Evolutionary conservation across 2,888 invertebrate genomes (phyloP), one percentile per base, ranked within the genome.

Genomic region (Exephanes ischioxanthus): DNA sequence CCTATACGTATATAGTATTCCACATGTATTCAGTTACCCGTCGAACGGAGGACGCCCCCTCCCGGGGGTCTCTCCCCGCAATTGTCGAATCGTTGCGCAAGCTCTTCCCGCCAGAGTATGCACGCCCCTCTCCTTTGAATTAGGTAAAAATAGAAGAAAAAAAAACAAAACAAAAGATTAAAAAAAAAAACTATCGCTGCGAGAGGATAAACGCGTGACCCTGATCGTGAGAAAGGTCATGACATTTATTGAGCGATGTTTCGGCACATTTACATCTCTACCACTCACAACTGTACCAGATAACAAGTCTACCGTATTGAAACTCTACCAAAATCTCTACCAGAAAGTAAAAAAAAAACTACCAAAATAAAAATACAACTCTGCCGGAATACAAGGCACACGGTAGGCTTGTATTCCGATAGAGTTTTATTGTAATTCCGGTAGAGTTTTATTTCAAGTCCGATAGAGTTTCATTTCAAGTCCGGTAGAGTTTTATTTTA

Each of bases 51-150:
- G 75, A 48, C 72, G 67, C 66, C 30, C 45, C 48, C 30, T 30
- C 33, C 9, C 9, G 45, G 30, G 81, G 30, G 81, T 53, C 48
- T 66, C 78, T 51, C 63, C 51, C 26, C 37, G 78, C 79, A 73
- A 83, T 83, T 73, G 61, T 48, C 68, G 61, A 30, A 68, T 73
- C 68, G 78, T 83, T 75, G 78, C 83, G 83, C 79, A 83, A 83
- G 83, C 51, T 77, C 53, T 79, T 73, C 68, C 26, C 73, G 30
- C 22, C 5, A n/a, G 30, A 16, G 14, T 48, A 33, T n/a, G 48
- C 33, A 71, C 30, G 26, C 14, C 55, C 22, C 55, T 41, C 67
- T 68, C n/a, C 9, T n/a, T 66, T 51, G 37, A 66, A 71, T 14
- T 33, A 71, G 63, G 53, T 71, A 63, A 58, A 55, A 9, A 71